phyloP scores from a whole-genome alignment of 1,140 invertebrate species.

The Scaptomyza graminum region DNA sequence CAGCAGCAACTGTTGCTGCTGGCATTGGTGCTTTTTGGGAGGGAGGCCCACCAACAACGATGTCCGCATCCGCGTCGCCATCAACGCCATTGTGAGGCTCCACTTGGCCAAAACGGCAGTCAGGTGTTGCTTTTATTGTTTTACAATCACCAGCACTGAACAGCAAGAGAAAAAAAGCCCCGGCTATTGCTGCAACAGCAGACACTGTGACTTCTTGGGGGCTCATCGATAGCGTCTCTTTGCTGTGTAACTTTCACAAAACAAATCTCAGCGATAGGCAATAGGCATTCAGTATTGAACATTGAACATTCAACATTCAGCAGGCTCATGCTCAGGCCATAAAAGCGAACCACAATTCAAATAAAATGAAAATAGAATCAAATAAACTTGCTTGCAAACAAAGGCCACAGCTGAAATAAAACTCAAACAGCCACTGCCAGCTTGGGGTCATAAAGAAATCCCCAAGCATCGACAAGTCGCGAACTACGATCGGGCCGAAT shows the following conservation, averaged over 20 bases:
- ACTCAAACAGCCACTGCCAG: slow-evolving; percentile 41
- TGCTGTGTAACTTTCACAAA: slow-evolving; percentile 50
- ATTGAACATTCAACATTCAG: background rate
- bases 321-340: slow-evolving; percentile 66
- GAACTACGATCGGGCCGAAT: slow-evolving; percentile 69
- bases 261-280: slow-evolving; percentile 62
- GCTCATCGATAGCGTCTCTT: slow-evolving; percentile 29
- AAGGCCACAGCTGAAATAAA: slow-evolving; percentile 61
- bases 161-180: slow-evolving; percentile 25
- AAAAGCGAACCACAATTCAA: slow-evolving; percentile 77
- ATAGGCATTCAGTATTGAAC: background rate
- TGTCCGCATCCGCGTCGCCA: slow-evolving; percentile 49
- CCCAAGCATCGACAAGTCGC: slow-evolving; percentile 47
- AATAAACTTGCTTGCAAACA: slow-evolving; percentile 70
- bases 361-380: slow-evolving; percentile 82
- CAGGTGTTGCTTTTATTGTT: slow-evolving; percentile 82
- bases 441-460: slow-evolving; percentile 78
- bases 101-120: slow-evolving; percentile 66
- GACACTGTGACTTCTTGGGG: slow-evolving; percentile 18
- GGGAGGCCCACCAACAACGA: slow-evolving; percentile 41
- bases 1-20: slow-evolving; percentile 21
- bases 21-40: slow-evolving; percentile 1
- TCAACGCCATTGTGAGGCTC: slow-evolving; percentile 67
- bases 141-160: slow-evolving; percentile 69
- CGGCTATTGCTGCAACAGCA: slow-evolving; percentile 1